These are phyloP conservation scores for Astyanax mexicanus DNA, from an alignment of 2,797 vertebrate species.

Conservation along the genomic window DNA sequence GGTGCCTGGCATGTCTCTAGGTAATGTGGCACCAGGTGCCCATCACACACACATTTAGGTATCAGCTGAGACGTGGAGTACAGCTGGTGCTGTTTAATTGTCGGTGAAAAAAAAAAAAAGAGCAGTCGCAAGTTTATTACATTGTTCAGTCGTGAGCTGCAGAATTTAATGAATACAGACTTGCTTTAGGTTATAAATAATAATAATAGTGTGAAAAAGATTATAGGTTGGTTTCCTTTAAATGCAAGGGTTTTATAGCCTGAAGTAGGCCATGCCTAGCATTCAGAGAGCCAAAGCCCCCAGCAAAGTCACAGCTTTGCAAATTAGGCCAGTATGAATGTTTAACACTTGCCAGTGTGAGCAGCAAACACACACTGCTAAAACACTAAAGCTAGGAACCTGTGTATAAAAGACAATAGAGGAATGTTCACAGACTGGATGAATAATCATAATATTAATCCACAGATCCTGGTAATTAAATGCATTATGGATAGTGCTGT, in stretches of 20 bases:
- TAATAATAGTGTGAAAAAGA: no score
- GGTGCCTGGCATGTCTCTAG: slow-evolving; percentile 17
- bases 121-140: neutral
- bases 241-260: neutral
- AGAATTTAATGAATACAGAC: neutral
- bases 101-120: neutral
- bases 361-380: neutral
- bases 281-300: slow-evolving; percentile 4
- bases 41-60: slow-evolving; percentile 15
- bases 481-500: no score
- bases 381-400: neutral
- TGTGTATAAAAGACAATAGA: no score
- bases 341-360: slow-evolving; percentile 6
- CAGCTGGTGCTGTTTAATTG: slow-evolving; percentile 36
- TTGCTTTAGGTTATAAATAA: neutral
- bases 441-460: no score
- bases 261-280: neutral
- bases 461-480: no score
- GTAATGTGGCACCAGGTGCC: slow-evolving; percentile 16
- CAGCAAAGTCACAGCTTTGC: slow-evolving; percentile 29
- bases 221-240: neutral
- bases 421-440: no score
- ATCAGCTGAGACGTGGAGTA: slow-evolving; percentile 6
- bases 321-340: slow-evolving; percentile 9
- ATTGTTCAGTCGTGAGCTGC: neutral